phyloP scores from a whole-genome alignment of 2,113 vertebrate genomes.

The Chaetodon trifascialis region DNA sequence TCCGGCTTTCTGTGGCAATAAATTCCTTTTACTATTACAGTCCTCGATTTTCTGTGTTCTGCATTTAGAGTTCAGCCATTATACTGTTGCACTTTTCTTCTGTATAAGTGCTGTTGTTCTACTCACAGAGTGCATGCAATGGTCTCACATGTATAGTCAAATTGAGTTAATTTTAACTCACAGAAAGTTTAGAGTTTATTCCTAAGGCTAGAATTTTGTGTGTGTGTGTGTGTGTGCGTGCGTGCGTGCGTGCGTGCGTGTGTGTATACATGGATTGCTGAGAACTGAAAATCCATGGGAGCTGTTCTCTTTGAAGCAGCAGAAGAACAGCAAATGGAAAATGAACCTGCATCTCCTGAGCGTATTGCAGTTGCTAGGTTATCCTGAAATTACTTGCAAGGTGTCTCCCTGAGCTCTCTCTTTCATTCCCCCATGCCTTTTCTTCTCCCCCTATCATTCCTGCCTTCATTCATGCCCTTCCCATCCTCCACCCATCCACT shows the following conservation, averaged over 20 bases:
- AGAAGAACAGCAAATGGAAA: conserved; percentile 52
- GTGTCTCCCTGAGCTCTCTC: conserved; percentile 21
- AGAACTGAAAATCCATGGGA: conserved; percentile 37
- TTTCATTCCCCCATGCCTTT: background rate
- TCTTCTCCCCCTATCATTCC: background rate
- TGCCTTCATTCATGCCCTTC: background rate
- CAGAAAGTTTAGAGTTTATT: too few relatives aligned
- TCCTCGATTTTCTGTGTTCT: too few relatives aligned
- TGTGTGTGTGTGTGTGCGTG: background rate
- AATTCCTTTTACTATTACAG: too few relatives aligned
- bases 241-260: background rate
- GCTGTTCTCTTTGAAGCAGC: conserved; percentile 14
- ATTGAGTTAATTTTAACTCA: too few relatives aligned
- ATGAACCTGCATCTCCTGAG: conserved; percentile 46
- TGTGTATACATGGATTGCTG: conserved; percentile 1
- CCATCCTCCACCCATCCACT: background rate
- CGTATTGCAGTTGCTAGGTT: conserved; percentile 1
- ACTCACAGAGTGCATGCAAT: too few relatives aligned
- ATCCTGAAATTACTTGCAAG: conserved; percentile 5
- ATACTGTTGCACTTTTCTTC: too few relatives aligned
- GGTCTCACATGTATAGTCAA: too few relatives aligned
- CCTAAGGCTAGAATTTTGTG: background rate
- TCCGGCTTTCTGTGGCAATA: too few relatives aligned
- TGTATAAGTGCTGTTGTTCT: too few relatives aligned
- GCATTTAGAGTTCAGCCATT: too few relatives aligned